Conservation (phyloP, 1,140 invertebrate species). For the Lasioglossum albipes region DNA sequence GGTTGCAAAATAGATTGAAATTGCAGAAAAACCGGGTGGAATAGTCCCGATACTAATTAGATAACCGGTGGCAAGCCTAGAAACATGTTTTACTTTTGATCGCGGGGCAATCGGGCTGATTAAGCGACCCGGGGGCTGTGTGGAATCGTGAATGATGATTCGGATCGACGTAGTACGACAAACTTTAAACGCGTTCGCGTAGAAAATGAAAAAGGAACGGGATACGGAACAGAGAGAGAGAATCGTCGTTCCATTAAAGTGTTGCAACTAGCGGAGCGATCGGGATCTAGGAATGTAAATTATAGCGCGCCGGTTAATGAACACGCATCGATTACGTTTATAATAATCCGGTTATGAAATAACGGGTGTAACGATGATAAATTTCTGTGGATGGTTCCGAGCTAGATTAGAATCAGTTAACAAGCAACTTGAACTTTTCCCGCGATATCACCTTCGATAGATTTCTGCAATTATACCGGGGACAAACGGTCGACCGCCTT, state of each 20-base stretch:
- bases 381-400: constrained; percentile 1
- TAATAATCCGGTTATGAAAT: constrained; percentile 46
- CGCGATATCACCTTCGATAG: not conserved
- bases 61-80: not conserved
- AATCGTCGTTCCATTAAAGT: constrained; percentile 17
- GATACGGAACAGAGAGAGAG: no score
- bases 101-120: not conserved
- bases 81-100: constrained; percentile 36
- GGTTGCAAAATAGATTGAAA: not conserved
- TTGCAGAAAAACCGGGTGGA: no score
- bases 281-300: constrained; percentile 36
- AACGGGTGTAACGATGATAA: constrained; percentile 37
- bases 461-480: not conserved
- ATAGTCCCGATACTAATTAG: constrained; percentile 18
- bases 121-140: no score
- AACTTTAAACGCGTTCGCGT: constrained; percentile 6
- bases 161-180: not conserved
- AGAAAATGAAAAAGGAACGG: not conserved
- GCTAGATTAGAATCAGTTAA: constrained; percentile 24
- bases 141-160: not conserved
- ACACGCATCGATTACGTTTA: constrained; percentile 39
- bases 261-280: not conserved
- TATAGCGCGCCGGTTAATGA: constrained; percentile 33
- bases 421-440: not conserved
- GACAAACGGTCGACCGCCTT: no score